Conservation (phyloP, 2,888 invertebrate species). For the Ditula angustiorana region DNA sequence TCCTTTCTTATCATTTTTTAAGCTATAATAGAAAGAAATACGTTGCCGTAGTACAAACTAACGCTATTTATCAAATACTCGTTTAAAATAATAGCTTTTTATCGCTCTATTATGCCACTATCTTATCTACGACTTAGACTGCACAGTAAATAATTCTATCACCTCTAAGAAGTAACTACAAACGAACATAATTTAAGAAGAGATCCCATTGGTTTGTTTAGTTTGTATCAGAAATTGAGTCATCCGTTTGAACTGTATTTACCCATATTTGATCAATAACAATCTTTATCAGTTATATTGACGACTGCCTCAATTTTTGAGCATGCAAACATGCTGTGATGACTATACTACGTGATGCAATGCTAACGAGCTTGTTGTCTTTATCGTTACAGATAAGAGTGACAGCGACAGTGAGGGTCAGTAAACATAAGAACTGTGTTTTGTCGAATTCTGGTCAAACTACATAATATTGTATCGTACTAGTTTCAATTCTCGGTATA, state of each 20-base stretch:
- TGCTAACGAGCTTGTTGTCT: conserved; percentile 49
- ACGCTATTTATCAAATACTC: not conserved
- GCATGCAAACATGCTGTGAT: conserved; percentile 46
- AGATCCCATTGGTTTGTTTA: not conserved
- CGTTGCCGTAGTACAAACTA: conserved; percentile 6
- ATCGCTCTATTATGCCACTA: conserved; percentile 17
- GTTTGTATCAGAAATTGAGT: conserved; percentile 19
- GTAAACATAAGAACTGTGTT: conserved; percentile 83
- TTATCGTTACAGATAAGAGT: conserved; percentile 93
- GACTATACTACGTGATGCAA: conserved; percentile 42
- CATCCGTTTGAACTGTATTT: conserved; percentile 19
- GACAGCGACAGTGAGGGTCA: conserved; percentile 98
- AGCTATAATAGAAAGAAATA: not conserved
- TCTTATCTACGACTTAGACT: conserved; percentile 15
- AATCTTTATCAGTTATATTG: conserved; percentile 30
- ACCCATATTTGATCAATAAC: conserved; percentile 18
- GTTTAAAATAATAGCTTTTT: conserved; percentile 16
- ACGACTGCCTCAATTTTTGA: conserved; percentile 38
- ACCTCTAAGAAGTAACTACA: not conserved
- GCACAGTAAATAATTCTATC: conserved; percentile 11
- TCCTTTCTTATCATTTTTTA: too few species aligned
- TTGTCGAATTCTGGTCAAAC: conserved; percentile 84
- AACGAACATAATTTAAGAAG: not conserved
- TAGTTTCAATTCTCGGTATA: conserved; percentile 74
- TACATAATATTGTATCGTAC: conserved; percentile 76